Evolutionary conservation across 2,888 invertebrate species (phyloP).

Genomic region (Gnatocerus cornutus): DNA sequence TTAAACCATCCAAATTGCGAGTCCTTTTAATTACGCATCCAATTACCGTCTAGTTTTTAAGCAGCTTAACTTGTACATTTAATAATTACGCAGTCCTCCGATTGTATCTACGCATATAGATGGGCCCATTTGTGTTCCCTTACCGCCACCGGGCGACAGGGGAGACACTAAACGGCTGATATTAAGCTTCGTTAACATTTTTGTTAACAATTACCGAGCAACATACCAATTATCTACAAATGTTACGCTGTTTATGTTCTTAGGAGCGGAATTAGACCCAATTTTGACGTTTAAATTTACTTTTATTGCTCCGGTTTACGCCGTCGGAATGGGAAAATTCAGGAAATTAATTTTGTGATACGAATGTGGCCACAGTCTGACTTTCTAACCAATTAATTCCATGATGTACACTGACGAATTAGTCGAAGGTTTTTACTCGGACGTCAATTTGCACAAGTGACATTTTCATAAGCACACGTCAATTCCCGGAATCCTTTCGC

Average conservation of each 20-base stretch:
- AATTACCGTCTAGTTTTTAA: slow-evolving; percentile 65
- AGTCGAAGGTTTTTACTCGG: not conserved
- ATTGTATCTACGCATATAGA: slow-evolving; percentile 65
- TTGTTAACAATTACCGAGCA: slow-evolving; percentile 51
- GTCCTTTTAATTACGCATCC: slow-evolving; percentile 64
- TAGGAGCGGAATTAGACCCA: slow-evolving; percentile 45
- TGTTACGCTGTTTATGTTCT: slow-evolving; percentile 48
- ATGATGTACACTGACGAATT: not conserved
- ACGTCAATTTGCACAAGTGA: slow-evolving; percentile 1
- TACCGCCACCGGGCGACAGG: slow-evolving; percentile 15
- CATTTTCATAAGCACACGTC: slow-evolving; percentile 21
- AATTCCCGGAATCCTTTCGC: slow-evolving; percentile 1
- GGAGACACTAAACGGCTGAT: slow-evolving; percentile 44
- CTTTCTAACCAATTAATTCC: slow-evolving; percentile 26
- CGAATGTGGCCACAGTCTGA: slow-evolving; percentile 20
- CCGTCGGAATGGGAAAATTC: slow-evolving; percentile 33
- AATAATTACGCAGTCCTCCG: slow-evolving; percentile 62
- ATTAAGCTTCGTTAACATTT: slow-evolving; percentile 53
- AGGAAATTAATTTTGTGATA: slow-evolving; percentile 42
- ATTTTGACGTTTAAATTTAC: slow-evolving; percentile 50
- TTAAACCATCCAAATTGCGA: slow-evolving; percentile 66
- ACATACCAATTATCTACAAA: slow-evolving; percentile 52
- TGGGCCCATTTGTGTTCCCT: slow-evolving; percentile 56
- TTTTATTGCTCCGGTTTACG: slow-evolving; percentile 44
- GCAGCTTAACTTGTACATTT: slow-evolving; percentile 64